These are phyloP conservation scores for Pedionomus torquatus DNA, from an alignment of 2,113 vertebrate genomes.

Conservation along the genomic window DNA sequence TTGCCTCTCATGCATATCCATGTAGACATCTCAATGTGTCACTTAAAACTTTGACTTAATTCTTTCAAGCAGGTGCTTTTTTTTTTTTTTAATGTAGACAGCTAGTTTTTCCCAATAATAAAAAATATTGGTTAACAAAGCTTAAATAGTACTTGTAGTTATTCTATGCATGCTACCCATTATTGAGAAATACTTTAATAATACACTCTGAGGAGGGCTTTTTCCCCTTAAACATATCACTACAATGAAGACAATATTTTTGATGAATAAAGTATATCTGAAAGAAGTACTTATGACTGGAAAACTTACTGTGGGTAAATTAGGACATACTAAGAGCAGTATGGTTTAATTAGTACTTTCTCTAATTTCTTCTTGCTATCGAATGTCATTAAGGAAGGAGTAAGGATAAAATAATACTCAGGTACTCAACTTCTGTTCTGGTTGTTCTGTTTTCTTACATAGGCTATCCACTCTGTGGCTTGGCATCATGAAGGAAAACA, in stretches of 20 bases:
- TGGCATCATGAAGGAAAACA: conserved; percentile 99
- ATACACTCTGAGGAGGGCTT: neutral
- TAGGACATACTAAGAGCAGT: neutral
- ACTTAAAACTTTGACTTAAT: neutral
- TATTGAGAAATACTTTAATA: neutral
- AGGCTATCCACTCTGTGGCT: conserved; percentile 98
- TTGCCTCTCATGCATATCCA: neutral
- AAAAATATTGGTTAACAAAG: neutral
- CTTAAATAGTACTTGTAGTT: neutral
- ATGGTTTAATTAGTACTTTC: neutral
- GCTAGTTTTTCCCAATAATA: neutral
- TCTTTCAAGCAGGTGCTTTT: neutral
- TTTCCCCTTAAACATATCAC: neutral
- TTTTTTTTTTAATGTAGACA: neutral
- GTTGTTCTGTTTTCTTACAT: neutral
- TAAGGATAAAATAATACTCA: neutral
- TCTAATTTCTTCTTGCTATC: neutral
- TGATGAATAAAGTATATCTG: neutral
- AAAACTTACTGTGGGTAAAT: neutral
- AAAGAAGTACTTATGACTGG: neutral
- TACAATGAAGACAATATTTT: neutral
- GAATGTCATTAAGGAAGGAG: neutral
- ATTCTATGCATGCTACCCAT: neutral
- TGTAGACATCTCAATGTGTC: rapidly evolving
- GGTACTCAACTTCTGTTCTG: neutral